A percentile compares a stretch with the other conserved stretches of the same genome.
Evolutionary conservation across 2,113 vertebrate genomes (phyloP).

Genomic region (Rhinoptilus africanus): DNA sequence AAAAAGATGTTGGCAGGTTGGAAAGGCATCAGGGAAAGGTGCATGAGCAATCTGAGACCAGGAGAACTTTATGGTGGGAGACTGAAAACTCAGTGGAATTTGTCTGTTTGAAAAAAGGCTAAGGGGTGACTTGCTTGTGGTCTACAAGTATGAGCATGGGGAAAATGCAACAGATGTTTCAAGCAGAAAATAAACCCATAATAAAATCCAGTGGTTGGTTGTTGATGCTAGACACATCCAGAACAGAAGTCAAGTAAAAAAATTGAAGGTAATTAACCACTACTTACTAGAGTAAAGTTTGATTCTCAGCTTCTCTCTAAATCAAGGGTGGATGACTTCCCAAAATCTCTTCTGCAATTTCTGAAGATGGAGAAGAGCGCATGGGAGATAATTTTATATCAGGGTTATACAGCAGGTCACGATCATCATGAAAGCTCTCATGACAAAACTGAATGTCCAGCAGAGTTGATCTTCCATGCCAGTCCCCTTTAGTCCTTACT

Average conservation of each 20-base stretch:
- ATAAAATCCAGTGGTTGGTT: conserved; percentile 46
- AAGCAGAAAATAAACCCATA: conserved; percentile 44
- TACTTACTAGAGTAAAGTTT: conserved; percentile 41
- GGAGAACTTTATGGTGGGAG: not conserved
- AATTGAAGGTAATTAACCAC: not conserved
- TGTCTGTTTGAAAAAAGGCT: not conserved
- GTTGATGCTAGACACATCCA: conserved; percentile 28
- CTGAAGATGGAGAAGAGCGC: not conserved
- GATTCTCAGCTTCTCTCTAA: not conserved
- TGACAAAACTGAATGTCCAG: not conserved
- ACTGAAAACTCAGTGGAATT: not conserved
- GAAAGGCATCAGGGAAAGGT: conserved; percentile 19
- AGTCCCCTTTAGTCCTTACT: not conserved
- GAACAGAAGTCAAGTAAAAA: conserved; percentile 27
- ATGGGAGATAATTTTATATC: not conserved
- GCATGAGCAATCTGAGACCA: not conserved
- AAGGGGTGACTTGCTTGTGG: conserved; percentile 19
- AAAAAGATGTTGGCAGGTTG: not conserved
- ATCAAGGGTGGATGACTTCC: not conserved
- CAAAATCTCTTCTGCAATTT: not conserved
- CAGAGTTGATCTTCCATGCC: not conserved
- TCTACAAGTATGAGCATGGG: conserved; percentile 47
- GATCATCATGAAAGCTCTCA: not conserved
- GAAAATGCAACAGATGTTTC: conserved; percentile 49
- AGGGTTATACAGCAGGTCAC: not conserved